Base-by-base conservation (phyloP, 1,140 invertebrate species). In the Lepidurus apus region DNA sequence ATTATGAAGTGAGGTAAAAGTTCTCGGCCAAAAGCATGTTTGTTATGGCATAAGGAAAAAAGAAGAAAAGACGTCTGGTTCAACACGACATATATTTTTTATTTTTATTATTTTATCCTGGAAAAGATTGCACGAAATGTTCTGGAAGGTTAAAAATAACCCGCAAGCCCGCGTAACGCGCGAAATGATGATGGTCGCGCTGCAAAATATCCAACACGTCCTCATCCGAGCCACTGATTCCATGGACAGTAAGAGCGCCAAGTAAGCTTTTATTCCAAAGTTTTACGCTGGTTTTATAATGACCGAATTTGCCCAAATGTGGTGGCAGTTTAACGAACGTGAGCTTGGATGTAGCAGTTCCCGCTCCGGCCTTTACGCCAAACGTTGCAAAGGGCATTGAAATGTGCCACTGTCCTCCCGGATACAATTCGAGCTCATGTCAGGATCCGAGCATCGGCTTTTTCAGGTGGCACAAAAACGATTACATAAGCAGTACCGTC, bases 361-460 rank as follows among this genome's bases (percentile, higher is more conserved):
- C 88, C 86, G 78, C 89, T 89, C 2, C 88, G 89, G 21, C 88
- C 88, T 79, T 76, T 81, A 80, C 82, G 74, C 82, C 83, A 42
- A 81, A 82, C n/a, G 86, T 91, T n/a, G 95, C 94, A 1, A 85
- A 87, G 74, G 94, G 95, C 2, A 90, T 98, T 8, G 97, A 99
- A 86, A 87, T 92, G 74, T 98, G 97, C 84, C 87, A 90, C n/a
- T 96, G 94, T 83, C 93, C 94, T 1, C 83, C 86, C 7, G 88
- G 91, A 73, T 96, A 95, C 85, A 90, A 90, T 81, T 90, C 92
- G 1, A 89, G 90, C 0, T 96, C 94, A 0, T 96, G 95, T 85
- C 94, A 96, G 84, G 89, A 96, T 84, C 94, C 96, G 0, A 94
- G 91, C 43, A 85, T 89, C 26, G 97, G 96, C 1, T 97, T 92